Conservation (phyloP, 1,140 invertebrate species). For the Achatina immaculata region DNA sequence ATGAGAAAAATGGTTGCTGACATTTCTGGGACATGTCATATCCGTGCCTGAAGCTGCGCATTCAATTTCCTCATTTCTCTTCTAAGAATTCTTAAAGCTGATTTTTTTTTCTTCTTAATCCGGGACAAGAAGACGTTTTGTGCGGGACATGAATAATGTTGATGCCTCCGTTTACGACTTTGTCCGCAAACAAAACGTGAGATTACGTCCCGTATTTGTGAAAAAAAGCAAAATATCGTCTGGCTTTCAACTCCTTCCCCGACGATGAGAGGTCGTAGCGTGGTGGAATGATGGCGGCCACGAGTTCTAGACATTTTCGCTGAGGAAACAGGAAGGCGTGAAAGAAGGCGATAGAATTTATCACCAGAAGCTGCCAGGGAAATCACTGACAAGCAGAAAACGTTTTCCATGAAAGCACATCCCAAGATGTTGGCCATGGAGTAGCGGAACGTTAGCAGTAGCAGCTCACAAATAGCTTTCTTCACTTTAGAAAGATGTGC, state of each 20-base stretch:
- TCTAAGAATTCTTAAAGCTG: too few species aligned
- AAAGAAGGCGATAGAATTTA: background rate
- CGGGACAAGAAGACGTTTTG: background rate
- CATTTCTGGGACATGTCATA: background rate
- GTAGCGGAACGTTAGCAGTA: too few species aligned
- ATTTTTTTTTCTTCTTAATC: background rate
- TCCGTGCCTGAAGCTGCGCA: too few species aligned
- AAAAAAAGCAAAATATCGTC: conserved; percentile 21
- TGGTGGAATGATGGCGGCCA: background rate
- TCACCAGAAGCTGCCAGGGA: too few species aligned
- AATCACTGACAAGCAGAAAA: too few species aligned
- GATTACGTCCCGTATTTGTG: background rate
- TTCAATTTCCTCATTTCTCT: too few species aligned
- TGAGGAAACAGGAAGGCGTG: background rate
- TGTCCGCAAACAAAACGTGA: background rate
- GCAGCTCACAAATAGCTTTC: too few species aligned
- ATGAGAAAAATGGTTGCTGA: background rate
- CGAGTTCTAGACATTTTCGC: background rate
- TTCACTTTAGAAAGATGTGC: too few species aligned
- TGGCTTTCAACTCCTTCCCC: conserved; percentile 3
- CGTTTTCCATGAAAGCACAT: too few species aligned
- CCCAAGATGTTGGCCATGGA: too few species aligned
- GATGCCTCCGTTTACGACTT: background rate
- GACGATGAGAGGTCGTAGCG: background rate
- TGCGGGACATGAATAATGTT: background rate